Evolutionary conservation across 2,888 invertebrate genomes (phyloP).

Genomic region (Nomada ruficornis): DNA sequence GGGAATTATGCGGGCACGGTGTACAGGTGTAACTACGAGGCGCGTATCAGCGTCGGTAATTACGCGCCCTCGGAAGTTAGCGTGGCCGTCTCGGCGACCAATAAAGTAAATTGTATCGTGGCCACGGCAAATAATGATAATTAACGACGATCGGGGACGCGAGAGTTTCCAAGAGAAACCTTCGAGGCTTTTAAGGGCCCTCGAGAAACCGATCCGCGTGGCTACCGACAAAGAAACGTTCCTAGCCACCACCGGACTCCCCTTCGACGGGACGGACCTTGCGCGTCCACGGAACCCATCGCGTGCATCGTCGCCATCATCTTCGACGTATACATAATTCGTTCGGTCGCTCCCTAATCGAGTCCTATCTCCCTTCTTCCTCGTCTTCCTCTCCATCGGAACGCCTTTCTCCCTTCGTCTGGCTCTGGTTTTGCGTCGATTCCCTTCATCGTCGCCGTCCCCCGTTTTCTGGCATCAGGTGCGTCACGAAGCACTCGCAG

Average conservation of each 20-base stretch:
- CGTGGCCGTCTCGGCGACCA: conserved; percentile 28
- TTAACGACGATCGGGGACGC: conserved; percentile 44
- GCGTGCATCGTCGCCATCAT: conserved; percentile 73
- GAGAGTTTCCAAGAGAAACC: conserved; percentile 19
- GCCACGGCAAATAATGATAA: conserved; percentile 47
- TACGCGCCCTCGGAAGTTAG: conserved; percentile 35
- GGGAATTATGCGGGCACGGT: conserved; percentile 17
- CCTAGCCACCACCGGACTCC: conserved; percentile 24
- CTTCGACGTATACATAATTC: conserved; percentile 75
- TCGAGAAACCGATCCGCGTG: conserved; percentile 24
- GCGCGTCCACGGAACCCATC: conserved; percentile 59
- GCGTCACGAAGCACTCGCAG: conserved; percentile 68
- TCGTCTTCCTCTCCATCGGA: conserved; percentile 13
- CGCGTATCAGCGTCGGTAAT: conserved; percentile 44
- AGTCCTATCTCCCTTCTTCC: conserved; percentile 31
- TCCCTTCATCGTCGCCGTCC: conserved; percentile 34
- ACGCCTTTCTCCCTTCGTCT: conserved; percentile 13
- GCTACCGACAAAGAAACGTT: conserved; percentile 53
- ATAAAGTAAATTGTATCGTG: conserved; percentile 46
- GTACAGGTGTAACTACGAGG: conserved; percentile 43
- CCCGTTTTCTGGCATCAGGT: conserved; percentile 65
- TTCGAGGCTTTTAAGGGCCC: background rate
- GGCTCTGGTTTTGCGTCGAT: conserved; percentile 1
- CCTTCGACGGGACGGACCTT: conserved; percentile 21
- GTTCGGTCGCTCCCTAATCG: conserved; percentile 72